Evolutionary conservation across 2,888 invertebrate genomes (phyloP).

Genomic region (Ophonus ardosiacus): DNA sequence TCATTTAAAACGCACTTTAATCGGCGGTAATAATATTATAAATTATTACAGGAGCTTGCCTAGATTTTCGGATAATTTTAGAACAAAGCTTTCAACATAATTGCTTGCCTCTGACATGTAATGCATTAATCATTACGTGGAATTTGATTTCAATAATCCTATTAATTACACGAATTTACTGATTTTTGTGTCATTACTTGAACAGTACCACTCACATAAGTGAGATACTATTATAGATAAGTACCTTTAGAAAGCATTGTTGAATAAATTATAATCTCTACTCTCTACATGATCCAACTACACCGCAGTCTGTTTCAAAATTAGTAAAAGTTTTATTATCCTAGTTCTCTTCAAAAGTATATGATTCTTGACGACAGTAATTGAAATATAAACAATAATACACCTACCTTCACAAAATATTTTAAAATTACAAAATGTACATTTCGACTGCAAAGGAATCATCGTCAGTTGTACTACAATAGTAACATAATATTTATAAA

Average conservation of each 20-base stretch:
- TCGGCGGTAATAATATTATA: slow-evolving; percentile 53
- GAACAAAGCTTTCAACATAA: slow-evolving; percentile 47
- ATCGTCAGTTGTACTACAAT: no score
- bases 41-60: slow-evolving; percentile 47
- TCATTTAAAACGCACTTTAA: slow-evolving; percentile 55
- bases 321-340: no score
- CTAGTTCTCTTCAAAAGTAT: no score
- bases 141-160: slow-evolving; percentile 37
- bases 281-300: no score
- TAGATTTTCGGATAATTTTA: slow-evolving; percentile 31
- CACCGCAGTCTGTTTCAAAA: no score
- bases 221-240: no score
- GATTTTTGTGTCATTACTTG: background rate
- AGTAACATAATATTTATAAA: no score
- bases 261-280: background rate
- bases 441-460: no score
- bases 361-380: no score
- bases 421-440: no score
- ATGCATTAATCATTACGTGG: slow-evolving; percentile 8
- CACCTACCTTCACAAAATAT: no score
- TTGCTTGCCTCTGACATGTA: slow-evolving; percentile 1
- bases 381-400: no score
- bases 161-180: slow-evolving; percentile 13
- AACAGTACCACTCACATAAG: background rate
- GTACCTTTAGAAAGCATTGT: background rate